phyloP scores from a whole-genome alignment of 1,140 invertebrate genomes.

The Caenorhabditis elegans region WBcel235 BX284603.4:9982001-9982500 shows the following conservation, averaged over 20 bases:
- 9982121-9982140: slow-evolving; percentile 23
- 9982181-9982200: background rate
- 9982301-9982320: background rate
- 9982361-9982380: slow-evolving; percentile 28
- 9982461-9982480: slow-evolving; percentile 32
- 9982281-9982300: background rate
- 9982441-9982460: slow-evolving; percentile 20
- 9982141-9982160: slow-evolving; percentile 16
- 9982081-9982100: slow-evolving; percentile 32
- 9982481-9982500: slow-evolving; percentile 25
- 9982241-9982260: background rate
- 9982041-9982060: background rate
- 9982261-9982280: no score
- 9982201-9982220: slow-evolving; percentile 22
- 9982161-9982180: background rate
- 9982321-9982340: slow-evolving; percentile 18
- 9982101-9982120: background rate
- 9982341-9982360: background rate
- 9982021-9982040: slow-evolving; percentile 5
- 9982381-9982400: slow-evolving; percentile 22
- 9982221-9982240: slow-evolving; percentile 12
- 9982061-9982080: background rate
- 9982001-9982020: background rate
- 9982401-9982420: background rate
- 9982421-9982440: slow-evolving; percentile 23